Base-by-base conservation (phyloP, 2,797 vertebrate species). In the Gymnoscopelus braueri region DNA sequence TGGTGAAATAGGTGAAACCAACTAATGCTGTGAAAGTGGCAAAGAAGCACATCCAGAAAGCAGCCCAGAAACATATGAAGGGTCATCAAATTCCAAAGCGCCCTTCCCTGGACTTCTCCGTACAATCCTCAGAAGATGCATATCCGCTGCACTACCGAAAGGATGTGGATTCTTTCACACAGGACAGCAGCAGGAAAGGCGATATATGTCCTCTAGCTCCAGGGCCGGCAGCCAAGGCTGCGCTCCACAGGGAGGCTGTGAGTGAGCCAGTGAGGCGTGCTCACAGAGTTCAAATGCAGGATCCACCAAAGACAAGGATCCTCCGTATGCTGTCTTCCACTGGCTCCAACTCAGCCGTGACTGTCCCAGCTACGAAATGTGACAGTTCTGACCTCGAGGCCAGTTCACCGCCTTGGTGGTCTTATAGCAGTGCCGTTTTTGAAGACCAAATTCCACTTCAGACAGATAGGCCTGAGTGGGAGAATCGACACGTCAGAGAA, bases 21-120 rank as follows among this genome's bases (percentile, higher is more conserved):
- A 69, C 87, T 47, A 87, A 93, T 59, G 91, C 91, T 0, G 85
- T 94, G 24, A 87, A 92, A 61, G 91, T 72, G 2, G 91, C 90
- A 47, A 87, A 67, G 55, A 92, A 93, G 60, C 91, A 94, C 65
- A 86, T 94, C 48, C 81, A 92, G 66, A 94, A 93, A 83, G 93
- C 92, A 35, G 85, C 92, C 51, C 74, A 92, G 78, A 92, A 89
- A 72, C 91, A 92, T 11, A 84, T 88, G 55, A 92, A 86, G 74
- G 81, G 87, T 57, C 81, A 80, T 12, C 88, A 84, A 86, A 95
- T 81, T 11, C 88, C 82, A 86, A 95, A 94, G 86, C 95, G 95
- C 70, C 88, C 94, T 8, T 97, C 96, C 12, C 90, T 96, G 74
- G 97, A 98, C 92, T 95, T 93, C 90, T 96, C 91, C 2, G 78